Conservation (phyloP, 1,140 invertebrate species). For the Capitella teleta region DNA sequence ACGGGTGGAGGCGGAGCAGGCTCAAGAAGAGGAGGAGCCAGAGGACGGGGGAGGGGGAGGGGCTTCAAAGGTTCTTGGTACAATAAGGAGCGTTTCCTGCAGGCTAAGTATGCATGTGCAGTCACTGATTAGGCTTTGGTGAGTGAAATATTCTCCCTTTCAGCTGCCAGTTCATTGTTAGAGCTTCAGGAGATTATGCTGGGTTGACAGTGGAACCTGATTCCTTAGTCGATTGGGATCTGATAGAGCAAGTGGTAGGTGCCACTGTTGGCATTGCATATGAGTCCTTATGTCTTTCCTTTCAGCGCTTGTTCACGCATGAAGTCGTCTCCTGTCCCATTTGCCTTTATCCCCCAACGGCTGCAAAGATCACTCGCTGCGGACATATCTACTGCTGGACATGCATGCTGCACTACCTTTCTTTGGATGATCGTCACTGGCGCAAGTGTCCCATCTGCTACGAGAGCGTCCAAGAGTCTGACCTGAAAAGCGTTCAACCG, state of each 20-base stretch:
- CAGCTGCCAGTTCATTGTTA: constrained; percentile 91
- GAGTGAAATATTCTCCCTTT: constrained; percentile 33
- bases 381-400: constrained; percentile 94
- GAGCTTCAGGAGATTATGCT: constrained; percentile 62
- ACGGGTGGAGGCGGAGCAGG: constrained; percentile 22
- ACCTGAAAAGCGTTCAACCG: constrained; percentile 63
- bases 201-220: constrained; percentile 71
- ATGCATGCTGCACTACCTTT: constrained; percentile 83
- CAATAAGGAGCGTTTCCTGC: constrained; percentile 84
- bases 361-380: constrained; percentile 81
- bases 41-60: constrained; percentile 8
- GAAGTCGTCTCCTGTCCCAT: constrained; percentile 77
- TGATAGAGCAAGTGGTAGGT: constrained; percentile 83
- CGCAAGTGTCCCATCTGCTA: constrained; percentile 38
- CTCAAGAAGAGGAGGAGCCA: constrained; percentile 16
- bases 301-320: constrained; percentile 33
- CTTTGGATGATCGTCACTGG: constrained; percentile 49
- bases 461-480: constrained; percentile 46
- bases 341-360: constrained; percentile 65
- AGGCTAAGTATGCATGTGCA: constrained; percentile 62
- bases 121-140: background rate
- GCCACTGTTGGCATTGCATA: background rate
- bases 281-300: too few relatives aligned
- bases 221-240: constrained; percentile 77
- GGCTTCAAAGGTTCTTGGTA: constrained; percentile 43